Evolutionary conservation across 2,888 invertebrate genomes (phyloP), one percentile per base, ranked within the genome.

Genomic region (Amblyteles armatorius): DNA sequence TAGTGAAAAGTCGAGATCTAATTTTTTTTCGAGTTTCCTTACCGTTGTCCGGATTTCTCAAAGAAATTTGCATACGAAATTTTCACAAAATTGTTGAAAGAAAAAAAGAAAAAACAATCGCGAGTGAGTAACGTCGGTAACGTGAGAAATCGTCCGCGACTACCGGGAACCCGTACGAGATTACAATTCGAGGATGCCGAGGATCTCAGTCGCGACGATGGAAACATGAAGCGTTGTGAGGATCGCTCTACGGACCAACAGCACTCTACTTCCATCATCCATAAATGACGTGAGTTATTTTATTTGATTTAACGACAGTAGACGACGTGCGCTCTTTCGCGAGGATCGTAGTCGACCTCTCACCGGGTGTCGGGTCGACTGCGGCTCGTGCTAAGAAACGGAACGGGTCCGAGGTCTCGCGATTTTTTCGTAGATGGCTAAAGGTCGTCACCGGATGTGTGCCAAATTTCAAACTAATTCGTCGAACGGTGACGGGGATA

Each of bases 281-380:
- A 93, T 93, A 93, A 93, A 93, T 94, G 93, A 93, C 93, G 94
- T 94, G 88, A 94, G 94, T 92, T 26, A 26, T 63, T 63, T 63
- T 19, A 7, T 29, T 63, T 33, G 29, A 16, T 63, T 7, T 33
- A 57, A 48, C 4, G 13, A 48, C 44, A 16, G 13, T 48, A 0
- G 4, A 16, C 16, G 44, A 16, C 1, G 3, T 4, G 4, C 44
- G 44, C 3, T 13, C 1, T 44, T 13, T 44, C 44, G 13, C 13
- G 13, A 44, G 11, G 13, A 11, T 44, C 44, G 44, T 44, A 13
- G 44, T 48, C 16, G 44, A 16, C 16, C 16, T 13, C 3, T 16
- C 44, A 40, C 11, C 3, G 13, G 11, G 13, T 5, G 13, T 48
- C 16, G 44, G 44, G 16, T 11, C 44, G 44, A 48, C 13, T 48